Conservation (phyloP, 1,140 invertebrate species). For the Sesamia nonagrioides region DNA sequence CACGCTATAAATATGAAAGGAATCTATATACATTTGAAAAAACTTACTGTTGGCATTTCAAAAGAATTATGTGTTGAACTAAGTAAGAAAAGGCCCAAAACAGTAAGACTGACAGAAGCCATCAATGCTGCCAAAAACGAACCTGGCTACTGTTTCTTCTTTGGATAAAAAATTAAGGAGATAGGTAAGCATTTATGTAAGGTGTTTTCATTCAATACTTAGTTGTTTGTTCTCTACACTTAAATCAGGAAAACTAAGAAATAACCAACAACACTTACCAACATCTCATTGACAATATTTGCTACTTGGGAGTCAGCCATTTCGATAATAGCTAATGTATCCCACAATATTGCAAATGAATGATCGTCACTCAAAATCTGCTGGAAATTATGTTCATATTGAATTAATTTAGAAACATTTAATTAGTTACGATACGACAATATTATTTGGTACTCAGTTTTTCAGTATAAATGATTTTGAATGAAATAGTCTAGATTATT, state of each 20-base stretch:
- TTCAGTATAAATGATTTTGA: neutral
- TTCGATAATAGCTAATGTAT: conserved; percentile 45
- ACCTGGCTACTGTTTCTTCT: no score
- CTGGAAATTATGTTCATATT: neutral
- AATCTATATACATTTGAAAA: no score
- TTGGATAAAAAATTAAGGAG: no score
- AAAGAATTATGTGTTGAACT: no score
- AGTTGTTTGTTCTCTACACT: no score
- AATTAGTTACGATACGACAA: neutral
- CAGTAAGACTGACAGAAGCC: no score
- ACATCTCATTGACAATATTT: conserved; percentile 90
- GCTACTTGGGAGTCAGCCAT: conserved; percentile 89
- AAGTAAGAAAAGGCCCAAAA: no score
- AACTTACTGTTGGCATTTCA: no score
- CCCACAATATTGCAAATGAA: neutral
- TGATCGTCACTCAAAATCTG: neutral
- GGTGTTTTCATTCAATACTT: no score
- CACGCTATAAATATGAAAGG: conserved; percentile 87
- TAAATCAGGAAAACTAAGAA: neutral
- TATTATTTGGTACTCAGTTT: neutral
- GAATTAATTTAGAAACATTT: neutral
- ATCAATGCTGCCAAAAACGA: no score
- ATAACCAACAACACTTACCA: conserved; percentile 84
- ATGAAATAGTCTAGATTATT: neutral
- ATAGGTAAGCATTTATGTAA: no score